phyloP scores from a whole-genome alignment of 2,888 invertebrate species.

The Acanthopleura granulata region DNA sequence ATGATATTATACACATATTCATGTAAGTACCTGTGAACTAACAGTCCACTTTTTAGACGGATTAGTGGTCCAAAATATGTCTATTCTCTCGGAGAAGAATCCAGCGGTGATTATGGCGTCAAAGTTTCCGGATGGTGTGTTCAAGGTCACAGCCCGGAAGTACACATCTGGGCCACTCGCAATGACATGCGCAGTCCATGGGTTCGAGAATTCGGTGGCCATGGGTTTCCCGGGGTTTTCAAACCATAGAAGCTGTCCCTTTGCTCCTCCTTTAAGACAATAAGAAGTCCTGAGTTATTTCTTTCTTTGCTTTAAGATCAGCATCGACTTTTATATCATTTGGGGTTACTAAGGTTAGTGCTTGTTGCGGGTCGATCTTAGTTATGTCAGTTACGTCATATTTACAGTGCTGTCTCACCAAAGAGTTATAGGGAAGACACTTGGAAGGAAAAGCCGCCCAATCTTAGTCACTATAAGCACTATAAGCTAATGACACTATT shows the following conservation, averaged over 20 bases:
- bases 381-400: too few species aligned
- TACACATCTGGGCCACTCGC: slow-evolving; percentile 25
- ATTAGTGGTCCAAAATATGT: slow-evolving; percentile 52
- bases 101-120: slow-evolving; percentile 30
- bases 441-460: too few species aligned
- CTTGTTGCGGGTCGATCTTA: too few species aligned
- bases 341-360: too few species aligned
- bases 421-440: too few species aligned
- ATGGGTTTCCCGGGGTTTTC: slow-evolving; percentile 25
- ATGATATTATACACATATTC: too few species aligned
- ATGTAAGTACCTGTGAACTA: slow-evolving; percentile 32
- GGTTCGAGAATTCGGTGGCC: slow-evolving; percentile 24
- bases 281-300: too few species aligned
- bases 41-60: slow-evolving; percentile 39
- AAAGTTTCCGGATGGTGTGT: slow-evolving; percentile 11
- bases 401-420: too few species aligned
- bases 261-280: slow-evolving; percentile 29
- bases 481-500: too few species aligned
- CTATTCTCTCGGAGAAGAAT: slow-evolving; percentile 37
- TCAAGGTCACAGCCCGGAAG: slow-evolving; percentile 14
- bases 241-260: slow-evolving; percentile 32
- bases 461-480: too few species aligned
- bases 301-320: too few species aligned
- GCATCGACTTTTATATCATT: too few species aligned
- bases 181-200: slow-evolving; percentile 28